Conservation (phyloP, 2,888 invertebrate genomes). For the Pedicia rivosa region DNA sequence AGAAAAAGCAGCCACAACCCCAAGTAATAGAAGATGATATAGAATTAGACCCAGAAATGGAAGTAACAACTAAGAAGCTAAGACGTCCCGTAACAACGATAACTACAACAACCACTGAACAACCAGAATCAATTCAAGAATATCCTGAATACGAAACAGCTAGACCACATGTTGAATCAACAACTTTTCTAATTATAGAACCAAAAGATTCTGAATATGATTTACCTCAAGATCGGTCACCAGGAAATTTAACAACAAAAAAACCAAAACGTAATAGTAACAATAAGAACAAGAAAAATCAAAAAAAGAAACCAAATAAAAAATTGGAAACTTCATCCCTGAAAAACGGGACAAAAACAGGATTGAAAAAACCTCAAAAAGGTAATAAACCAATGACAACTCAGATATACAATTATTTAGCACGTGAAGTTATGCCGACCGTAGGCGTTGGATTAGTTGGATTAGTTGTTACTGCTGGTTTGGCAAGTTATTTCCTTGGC, state of each 20-base stretch:
- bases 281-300: slow-evolving; percentile 9
- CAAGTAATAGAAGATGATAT: too few relatives aligned
- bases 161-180: slow-evolving; percentile 10
- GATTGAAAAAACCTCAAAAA: slow-evolving; percentile 5
- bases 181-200: slow-evolving; percentile 15
- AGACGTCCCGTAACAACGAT: slow-evolving; percentile 13
- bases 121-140: slow-evolving; percentile 29
- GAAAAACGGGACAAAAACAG: slow-evolving; percentile 11
- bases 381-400: slow-evolving; percentile 46
- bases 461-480: slow-evolving; percentile 52
- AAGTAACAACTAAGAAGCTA: too few relatives aligned
- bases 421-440: slow-evolving; percentile 66
- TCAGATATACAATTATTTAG: slow-evolving; percentile 60
- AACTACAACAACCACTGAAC: slow-evolving; percentile 11
- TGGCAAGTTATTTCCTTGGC: slow-evolving; percentile 55
- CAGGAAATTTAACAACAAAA: slow-evolving; percentile 12
- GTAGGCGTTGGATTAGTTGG: slow-evolving; percentile 64
- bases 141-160: too few relatives aligned
- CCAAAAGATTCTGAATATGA: slow-evolving; percentile 17
- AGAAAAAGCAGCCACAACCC: too few relatives aligned
- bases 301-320: slow-evolving; percentile 12
- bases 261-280: slow-evolving; percentile 14
- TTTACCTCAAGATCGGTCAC: slow-evolving; percentile 15
- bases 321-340: slow-evolving; percentile 13
- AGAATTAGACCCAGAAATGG: too few relatives aligned